phyloP scores from a whole-genome alignment of 2,797 vertebrate genomes.

The Sebastes baramenuke region DNA sequence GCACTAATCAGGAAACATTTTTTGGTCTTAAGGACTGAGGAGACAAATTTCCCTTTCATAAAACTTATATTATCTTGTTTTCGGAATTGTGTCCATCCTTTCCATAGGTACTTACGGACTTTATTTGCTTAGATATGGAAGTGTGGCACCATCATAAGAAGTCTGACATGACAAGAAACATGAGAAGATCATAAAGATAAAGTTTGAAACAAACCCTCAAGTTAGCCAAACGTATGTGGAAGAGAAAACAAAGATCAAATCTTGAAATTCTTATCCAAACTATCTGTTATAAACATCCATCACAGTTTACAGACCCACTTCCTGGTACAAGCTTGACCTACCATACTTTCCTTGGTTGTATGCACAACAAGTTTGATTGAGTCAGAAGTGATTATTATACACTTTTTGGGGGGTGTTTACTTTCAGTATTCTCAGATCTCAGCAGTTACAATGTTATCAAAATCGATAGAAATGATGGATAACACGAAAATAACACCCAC shows the following conservation, averaged over 20 bases:
- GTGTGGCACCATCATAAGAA: not conserved
- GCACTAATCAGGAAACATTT: not conserved
- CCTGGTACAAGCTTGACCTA: not conserved
- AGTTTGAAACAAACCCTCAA: not conserved
- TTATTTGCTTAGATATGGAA: not conserved
- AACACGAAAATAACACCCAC: not conserved
- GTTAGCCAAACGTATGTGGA: not conserved
- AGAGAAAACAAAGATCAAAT: not conserved
- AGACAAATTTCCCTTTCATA: not conserved
- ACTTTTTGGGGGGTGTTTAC: not conserved
- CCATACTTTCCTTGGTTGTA: not conserved
- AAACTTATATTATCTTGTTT: not conserved
- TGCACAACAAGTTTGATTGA: not conserved
- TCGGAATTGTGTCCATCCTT: not conserved
- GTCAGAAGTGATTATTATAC: not conserved
- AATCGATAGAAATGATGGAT: not conserved
- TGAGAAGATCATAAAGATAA: not conserved
- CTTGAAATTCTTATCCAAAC: not conserved
- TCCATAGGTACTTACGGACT: too few species aligned
- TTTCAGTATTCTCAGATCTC: not conserved
- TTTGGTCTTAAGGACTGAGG: not conserved
- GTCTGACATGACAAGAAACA: not conserved
- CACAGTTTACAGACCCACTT: slow-evolving; percentile 6
- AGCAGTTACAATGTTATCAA: too few species aligned
- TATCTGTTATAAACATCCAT: slow-evolving; percentile 1